phyloP scores from a whole-genome alignment of 1,140 invertebrate species.

The Euwallacea similis region DNA sequence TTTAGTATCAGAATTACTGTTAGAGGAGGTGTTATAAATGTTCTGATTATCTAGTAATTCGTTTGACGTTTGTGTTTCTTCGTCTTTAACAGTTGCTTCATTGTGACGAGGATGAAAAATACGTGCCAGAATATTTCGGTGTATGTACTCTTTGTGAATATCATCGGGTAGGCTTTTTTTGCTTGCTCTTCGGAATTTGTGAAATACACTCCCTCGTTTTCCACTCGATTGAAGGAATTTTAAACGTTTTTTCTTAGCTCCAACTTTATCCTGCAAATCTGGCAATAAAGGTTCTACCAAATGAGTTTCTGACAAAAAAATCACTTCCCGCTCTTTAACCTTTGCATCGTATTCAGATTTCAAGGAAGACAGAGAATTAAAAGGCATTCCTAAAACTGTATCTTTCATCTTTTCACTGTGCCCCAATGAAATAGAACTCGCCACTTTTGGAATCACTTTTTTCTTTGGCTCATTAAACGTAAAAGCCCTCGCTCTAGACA shows the following conservation, averaged over 20 bases:
- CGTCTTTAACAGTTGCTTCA: conserved; percentile 22
- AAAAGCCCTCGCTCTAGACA: conserved; percentile 8
- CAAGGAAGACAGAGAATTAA: conserved; percentile 36
- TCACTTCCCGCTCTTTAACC: conserved; percentile 11
- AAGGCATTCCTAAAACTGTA: conserved; percentile 44
- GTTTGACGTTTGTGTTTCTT: conserved; percentile 32
- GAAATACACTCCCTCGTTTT: conserved; percentile 19
- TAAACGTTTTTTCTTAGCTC: conserved; percentile 16
- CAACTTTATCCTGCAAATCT: conserved; percentile 13
- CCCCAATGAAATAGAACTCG: conserved; percentile 38
- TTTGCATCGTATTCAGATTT: conserved; percentile 14
- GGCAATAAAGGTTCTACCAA: conserved; percentile 29
- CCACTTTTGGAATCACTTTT: conserved; percentile 30
- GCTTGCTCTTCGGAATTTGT: conserved; percentile 15
- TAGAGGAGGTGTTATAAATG: conserved; percentile 5
- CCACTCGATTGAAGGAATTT: conserved; percentile 18
- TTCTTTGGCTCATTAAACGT: conserved; percentile 16
- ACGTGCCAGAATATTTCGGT: conserved; percentile 19
- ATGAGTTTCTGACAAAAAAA: conserved; percentile 41
- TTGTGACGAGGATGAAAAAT: conserved; percentile 32
- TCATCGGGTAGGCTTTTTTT: conserved; percentile 18
- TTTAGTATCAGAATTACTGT: conserved; percentile 40
- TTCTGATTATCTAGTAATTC: conserved; percentile 4
- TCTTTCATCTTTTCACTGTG: conserved; percentile 39
- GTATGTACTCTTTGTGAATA: conserved; percentile 9